These are phyloP conservation scores for Drosophila ambigua DNA, from an alignment of 1,140 invertebrate genomes.

Conservation along the genomic window DNA sequence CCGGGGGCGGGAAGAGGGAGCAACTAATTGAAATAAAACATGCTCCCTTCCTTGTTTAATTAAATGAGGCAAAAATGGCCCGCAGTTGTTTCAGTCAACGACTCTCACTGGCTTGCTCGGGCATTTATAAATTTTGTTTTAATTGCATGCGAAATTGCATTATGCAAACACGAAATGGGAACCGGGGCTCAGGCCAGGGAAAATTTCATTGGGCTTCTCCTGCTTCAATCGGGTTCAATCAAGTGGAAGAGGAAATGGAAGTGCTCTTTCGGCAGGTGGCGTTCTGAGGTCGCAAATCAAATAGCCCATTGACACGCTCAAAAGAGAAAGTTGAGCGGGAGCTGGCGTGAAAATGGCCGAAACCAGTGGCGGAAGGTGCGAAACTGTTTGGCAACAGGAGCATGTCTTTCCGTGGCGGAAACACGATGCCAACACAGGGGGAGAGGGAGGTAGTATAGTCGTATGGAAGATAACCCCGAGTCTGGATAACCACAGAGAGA, in stretches of 20 bases:
- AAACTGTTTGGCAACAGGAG: slow-evolving; percentile 42
- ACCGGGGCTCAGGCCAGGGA: background rate
- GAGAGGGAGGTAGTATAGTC: no score
- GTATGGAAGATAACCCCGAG: background rate
- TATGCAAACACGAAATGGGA: slow-evolving; percentile 1
- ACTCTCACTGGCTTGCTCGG: slow-evolving; percentile 14
- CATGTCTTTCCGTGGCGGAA: slow-evolving; percentile 1
- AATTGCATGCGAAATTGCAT: slow-evolving; percentile 39
- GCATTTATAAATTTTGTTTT: slow-evolving; percentile 36
- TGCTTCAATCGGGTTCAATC: slow-evolving; percentile 12
- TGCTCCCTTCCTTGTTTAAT: slow-evolving; percentile 52
- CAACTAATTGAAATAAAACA: slow-evolving; percentile 79
- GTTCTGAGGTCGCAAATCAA: slow-evolving; percentile 20
- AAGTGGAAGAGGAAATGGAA: slow-evolving; percentile 13
- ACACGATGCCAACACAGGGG: background rate
- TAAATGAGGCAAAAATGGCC: slow-evolving; percentile 63
- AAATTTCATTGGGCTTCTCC: slow-evolving; percentile 14
- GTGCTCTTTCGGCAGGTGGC: slow-evolving; percentile 4
- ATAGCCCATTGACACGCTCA: slow-evolving; percentile 18
- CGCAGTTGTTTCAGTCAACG: slow-evolving; percentile 30
- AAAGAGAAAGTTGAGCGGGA: slow-evolving; percentile 29
- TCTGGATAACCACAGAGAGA: slow-evolving; percentile 15
- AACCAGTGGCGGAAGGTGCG: slow-evolving; percentile 43
- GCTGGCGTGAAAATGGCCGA: slow-evolving; percentile 13
- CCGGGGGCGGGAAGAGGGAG: slow-evolving; percentile 2